phyloP scores from a whole-genome alignment of 2,113 vertebrate species.

The Pristiophorus japonicus region DNA sequence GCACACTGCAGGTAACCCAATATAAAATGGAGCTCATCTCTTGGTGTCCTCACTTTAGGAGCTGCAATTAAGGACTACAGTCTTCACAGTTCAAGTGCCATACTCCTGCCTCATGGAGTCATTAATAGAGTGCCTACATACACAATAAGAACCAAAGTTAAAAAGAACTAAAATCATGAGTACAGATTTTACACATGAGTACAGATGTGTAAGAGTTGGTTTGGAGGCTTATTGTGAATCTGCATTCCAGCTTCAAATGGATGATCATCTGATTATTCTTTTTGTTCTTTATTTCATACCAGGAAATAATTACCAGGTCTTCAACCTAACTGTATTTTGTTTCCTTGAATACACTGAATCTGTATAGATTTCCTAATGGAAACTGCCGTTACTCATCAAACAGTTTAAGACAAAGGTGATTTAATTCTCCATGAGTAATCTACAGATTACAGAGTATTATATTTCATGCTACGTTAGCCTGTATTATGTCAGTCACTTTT shows the following conservation, averaged over 20 bases:
- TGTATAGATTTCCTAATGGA: background rate
- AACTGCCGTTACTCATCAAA: background rate
- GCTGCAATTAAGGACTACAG: no score
- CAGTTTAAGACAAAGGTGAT: background rate
- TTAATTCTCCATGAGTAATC: background rate
- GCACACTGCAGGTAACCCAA: no score
- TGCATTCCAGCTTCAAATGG: background rate
- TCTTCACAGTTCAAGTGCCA: no score
- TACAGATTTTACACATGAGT: no score
- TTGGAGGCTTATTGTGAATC: background rate
- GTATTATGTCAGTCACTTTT: no score
- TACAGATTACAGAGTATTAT: background rate
- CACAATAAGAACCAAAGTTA: background rate
- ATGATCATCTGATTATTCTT: background rate
- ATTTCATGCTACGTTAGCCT: no score
- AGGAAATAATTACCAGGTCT: background rate
- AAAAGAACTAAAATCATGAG: no score
- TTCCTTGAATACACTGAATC: background rate
- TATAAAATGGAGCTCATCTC: no score
- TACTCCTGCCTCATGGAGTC: no score
- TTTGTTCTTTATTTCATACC: background rate
- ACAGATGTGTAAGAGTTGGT: background rate
- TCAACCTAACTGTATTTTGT: background rate
- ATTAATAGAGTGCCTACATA: no score
- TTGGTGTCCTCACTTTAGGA: no score